Base-by-base conservation (phyloP, 2,888 invertebrate species). In the Xestia rhomboidea region DNA sequence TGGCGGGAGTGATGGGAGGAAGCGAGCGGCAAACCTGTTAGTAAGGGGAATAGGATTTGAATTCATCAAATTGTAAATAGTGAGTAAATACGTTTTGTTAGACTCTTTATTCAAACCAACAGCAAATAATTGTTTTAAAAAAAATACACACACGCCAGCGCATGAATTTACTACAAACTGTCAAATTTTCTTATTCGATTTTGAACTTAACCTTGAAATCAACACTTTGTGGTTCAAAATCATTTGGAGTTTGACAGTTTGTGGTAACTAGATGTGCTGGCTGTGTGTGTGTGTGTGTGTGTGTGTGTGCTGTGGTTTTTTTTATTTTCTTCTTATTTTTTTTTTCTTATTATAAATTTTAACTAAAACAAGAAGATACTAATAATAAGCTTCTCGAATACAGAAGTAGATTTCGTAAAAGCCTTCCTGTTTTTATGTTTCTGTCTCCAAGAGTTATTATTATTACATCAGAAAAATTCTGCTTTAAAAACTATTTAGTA, bases 1-100 rank as follows among this genome's bases (percentile, higher is more conserved):
- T 85, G 90, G 88, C 70, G 5, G 54, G 83, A 91, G 85, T 51
- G 51, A 85, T 49, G 78, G 87, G 87, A 73, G 62, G 15, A 6
- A 87, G 90, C 90, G 87, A 30, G 41, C 44, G 5, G 1, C 0
- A 3, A 34, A 0, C 34, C 49, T 71, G 4, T n/a, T 10, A 11
- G 30, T 30, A 18, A 30, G 18, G 30, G 1, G 30, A 11, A 34
- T 21, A 21, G 30, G 27, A 60, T 57, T 57, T 0, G 27, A 15
- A 27, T 57, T 57, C 27, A 60, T 27, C 2, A 30, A 60, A 60
- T 30, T 60, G 18, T 18, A 60, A 18, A 30, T 60, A 18, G 27
- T 57, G 15, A 57, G 57, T 7, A 27, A 63, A 63, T 63, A 38
- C 63, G 11, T 62, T 62, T 8, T 34, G 62, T 62, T 21, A 21